Evolutionary conservation across 2,888 invertebrate genomes (phyloP), one percentile per base, ranked within the genome.

Genomic region (Papilio gigon): DNA sequence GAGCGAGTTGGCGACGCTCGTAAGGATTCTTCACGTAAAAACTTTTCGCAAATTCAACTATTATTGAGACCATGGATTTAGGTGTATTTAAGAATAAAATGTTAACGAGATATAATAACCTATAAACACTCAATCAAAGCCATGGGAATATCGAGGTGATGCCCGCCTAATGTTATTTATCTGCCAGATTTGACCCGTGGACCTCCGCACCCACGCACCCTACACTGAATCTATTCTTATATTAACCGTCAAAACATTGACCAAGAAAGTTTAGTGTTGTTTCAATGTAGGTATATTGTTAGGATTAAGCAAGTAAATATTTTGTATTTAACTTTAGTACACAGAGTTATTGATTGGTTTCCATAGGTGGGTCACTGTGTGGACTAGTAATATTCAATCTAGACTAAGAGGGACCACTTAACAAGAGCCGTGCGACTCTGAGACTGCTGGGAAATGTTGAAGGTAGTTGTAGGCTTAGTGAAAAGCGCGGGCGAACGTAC

Each of bases 161-260:
- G 59, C 37, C 40, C 62, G 50, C 53, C 60, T 64, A 30, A 42
- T 33, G 68, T 50, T 60, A 68, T 68, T 64, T 68, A 68, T 68
- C 50, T 22, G 47, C 40, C 50, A 22, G 44, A 11, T 30, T 33
- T 64, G 68, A 59, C 64, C 68, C 59, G 64, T n/a, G 60, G 60
- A 63, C 63, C 68, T 22, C 58, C 3, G 12, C 56, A 44, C 68
- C 56, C 68, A 58, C 63, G 63, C 68, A 50, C 50, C 17, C 40
- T 12, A 47, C 17, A 53, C n/a, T 27, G 59, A 68, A 64, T 68
- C 64, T 50, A 68, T 65, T 68, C 60, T 64, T 59, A 65, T 33
- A 61, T 58, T 50, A 30, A 40, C 33, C 59, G 27, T 68, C 64
- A 65, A 60, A 68, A 60, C 44, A 59, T 53, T 27, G 35, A 56